These are phyloP conservation scores for Spodoptera littoralis DNA, from an alignment of 2,888 invertebrate species.

Conservation along the genomic window DNA sequence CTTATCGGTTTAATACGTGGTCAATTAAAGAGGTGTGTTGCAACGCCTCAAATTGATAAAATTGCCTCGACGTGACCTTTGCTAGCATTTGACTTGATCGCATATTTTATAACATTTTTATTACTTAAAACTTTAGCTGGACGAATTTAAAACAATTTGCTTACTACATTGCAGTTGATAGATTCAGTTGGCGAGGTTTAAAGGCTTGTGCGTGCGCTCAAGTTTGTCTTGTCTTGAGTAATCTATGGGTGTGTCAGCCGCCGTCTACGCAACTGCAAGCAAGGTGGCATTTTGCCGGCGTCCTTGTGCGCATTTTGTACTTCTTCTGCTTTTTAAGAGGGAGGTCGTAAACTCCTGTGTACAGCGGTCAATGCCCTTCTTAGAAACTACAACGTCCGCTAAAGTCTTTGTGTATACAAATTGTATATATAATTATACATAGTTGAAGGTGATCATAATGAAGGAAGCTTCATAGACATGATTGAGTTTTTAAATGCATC, in stretches of 20 bases:
- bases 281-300: slow-evolving; percentile 46
- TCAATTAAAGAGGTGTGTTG: slow-evolving; percentile 50
- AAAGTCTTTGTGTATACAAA: too few relatives aligned
- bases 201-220: neutral
- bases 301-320: slow-evolving; percentile 55
- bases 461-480: too few relatives aligned
- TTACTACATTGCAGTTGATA: neutral
- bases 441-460: neutral
- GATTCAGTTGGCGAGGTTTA: too few relatives aligned
- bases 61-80: slow-evolving; percentile 38
- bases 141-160: neutral
- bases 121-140: slow-evolving; percentile 1
- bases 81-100: slow-evolving; percentile 10
- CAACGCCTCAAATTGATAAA: slow-evolving; percentile 51
- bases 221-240: slow-evolving; percentile 28
- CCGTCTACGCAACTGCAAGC: slow-evolving; percentile 39
- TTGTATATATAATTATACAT: neutral
- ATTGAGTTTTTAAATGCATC: neutral
- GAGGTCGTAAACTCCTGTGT: slow-evolving; percentile 38
- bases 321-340: slow-evolving; percentile 29
- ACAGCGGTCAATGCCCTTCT: slow-evolving; percentile 46
- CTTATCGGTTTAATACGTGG: slow-evolving; percentile 56
- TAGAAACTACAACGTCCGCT: slow-evolving; percentile 17
- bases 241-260: slow-evolving; percentile 53
- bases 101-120: slow-evolving; percentile 17